phyloP scores from a whole-genome alignment of 1,140 invertebrate genomes.

The Lordiphosa mommai region DNA sequence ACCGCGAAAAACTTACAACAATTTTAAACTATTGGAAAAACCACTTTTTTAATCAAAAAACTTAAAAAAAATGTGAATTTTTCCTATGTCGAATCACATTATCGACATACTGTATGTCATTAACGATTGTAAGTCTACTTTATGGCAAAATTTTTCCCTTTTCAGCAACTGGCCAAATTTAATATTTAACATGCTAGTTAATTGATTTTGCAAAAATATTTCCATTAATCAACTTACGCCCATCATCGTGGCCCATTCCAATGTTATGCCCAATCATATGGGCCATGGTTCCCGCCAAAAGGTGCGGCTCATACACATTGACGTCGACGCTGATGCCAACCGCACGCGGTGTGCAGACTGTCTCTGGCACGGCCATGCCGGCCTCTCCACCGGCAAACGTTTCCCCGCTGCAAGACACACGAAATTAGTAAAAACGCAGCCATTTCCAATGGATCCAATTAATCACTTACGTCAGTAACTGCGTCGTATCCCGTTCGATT shows the following conservation, averaged over 20 bases:
- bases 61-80: no score
- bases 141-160: no score
- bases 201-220: no score
- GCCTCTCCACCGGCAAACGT: conserved; percentile 91
- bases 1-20: no score
- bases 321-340: conserved; percentile 95
- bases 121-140: neutral
- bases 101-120: no score
- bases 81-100: no score
- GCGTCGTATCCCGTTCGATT: conserved; percentile 92
- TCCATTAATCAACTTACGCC: conserved; percentile 82
- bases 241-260: conserved; percentile 96
- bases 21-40: no score
- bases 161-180: no score
- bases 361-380: conserved; percentile 94
- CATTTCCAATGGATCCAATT: neutral
- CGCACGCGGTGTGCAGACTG: conserved; percentile 93
- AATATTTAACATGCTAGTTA: no score
- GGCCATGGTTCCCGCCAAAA: conserved; percentile 94
- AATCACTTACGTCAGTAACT: conserved; percentile 91
- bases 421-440: conserved; percentile 3
- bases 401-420: conserved; percentile 85
- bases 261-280: conserved; percentile 99
- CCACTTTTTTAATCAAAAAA: no score
- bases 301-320: conserved; percentile 95